Base-by-base conservation (phyloP, 1,140 invertebrate genomes). In the Latrodectus geometricus region DNA sequence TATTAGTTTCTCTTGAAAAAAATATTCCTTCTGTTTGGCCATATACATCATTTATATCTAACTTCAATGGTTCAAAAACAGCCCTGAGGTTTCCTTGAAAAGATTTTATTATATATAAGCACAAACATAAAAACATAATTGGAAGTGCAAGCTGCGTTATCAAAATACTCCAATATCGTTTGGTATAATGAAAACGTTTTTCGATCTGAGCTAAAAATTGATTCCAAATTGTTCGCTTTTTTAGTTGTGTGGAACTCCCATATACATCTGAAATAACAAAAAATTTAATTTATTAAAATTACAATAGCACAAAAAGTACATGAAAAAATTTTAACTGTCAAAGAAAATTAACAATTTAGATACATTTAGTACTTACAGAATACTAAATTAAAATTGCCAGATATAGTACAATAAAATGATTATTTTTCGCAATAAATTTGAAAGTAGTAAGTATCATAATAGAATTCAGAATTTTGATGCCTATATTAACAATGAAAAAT, bases 121-220 rank as follows among this genome's bases (percentile, higher is more conserved):
- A 79, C n/a, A 88, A 9, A 12, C 56, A 54, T 15, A 88, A 75
- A 20, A 89, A 75, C 7, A 88, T 5, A 21, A 78, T 23, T 12
- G 89, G 89, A 1, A 89, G 17, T 5, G 88, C 23, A 8, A 89
- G 14, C 54, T 89, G 87, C 21, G 88, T 68, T 4, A 89, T 20
- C 0, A 89, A 23, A 35, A 88, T 83, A 9, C 61, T 54, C 69
- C 66, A 88, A 52, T 89, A 75, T 48, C 89, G 78, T 56, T 80
- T 89, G 21, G 87, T 75, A 76, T 86, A 88, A 76, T 89, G 78
- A 23, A 84, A 50, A 9, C 81, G 72, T 54, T 84, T 84, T 11
- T 74, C 11, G 9, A 84, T 4, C 0, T 68, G 56, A 68, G 20
- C 81, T 4, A 21, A n/a, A 12, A 84, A 52, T 17, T 75, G 81